Evolutionary conservation across 2,888 invertebrate species (phyloP).

Genomic region (Volucella inanis): DNA sequence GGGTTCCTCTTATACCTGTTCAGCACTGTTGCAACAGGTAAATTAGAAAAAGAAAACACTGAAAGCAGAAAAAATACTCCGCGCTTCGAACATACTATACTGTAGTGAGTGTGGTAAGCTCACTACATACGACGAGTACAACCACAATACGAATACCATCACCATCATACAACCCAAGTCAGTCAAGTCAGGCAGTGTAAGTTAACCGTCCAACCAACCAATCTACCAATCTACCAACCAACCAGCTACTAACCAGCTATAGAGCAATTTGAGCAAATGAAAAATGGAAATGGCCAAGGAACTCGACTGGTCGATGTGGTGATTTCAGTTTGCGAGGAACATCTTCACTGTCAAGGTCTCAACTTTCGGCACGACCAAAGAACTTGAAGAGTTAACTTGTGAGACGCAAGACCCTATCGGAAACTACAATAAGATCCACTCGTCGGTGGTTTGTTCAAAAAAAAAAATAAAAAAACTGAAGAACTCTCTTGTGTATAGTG

Average conservation of each 20-base stretch:
- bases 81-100: neutral
- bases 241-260: conserved; percentile 38
- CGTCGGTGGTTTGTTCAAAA: conserved; percentile 49
- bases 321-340: conserved; percentile 82
- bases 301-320: conserved; percentile 77
- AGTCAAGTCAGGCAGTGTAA: conserved; percentile 4
- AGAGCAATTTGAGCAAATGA: conserved; percentile 61
- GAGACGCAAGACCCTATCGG: neutral
- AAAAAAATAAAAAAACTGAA: conserved; percentile 10
- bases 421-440: conserved; percentile 10
- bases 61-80: conserved; percentile 28
- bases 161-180: conserved; percentile 3
- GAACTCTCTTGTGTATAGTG: conserved; percentile 9
- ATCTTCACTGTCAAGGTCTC: conserved; percentile 84
- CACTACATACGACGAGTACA: conserved; percentile 13
- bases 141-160: conserved; percentile 33
- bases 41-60: conserved; percentile 62
- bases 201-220: neutral
- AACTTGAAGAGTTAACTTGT: conserved; percentile 38
- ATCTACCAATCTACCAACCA: neutral
- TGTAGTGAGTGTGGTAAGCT: conserved; percentile 43
- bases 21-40: conserved; percentile 72
- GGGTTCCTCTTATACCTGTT: conserved; percentile 67
- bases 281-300: conserved; percentile 79
- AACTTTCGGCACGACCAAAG: conserved; percentile 77